Conservation (phyloP, 2,888 invertebrate genomes). For the Campoplex nolae region DNA sequence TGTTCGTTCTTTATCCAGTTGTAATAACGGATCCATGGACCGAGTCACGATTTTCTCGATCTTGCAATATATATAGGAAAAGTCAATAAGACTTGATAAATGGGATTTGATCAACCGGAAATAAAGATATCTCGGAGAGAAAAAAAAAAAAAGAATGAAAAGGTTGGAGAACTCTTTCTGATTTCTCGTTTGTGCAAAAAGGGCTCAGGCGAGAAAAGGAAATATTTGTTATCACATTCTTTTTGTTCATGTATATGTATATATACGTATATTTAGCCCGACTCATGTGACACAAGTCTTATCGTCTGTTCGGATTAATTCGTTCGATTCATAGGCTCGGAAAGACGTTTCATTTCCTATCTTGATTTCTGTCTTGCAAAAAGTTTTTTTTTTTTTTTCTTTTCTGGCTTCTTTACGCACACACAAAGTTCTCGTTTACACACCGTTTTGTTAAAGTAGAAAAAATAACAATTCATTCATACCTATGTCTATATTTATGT, state of each 20-base stretch:
- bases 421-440: slow-evolving; percentile 47
- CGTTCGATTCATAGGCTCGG: slow-evolving; percentile 59
- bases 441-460: slow-evolving; percentile 23
- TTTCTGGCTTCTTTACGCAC: background rate
- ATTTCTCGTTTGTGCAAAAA: slow-evolving; percentile 57
- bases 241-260: slow-evolving; percentile 12
- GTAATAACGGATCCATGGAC: slow-evolving; percentile 36
- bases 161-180: slow-evolving; percentile 10
- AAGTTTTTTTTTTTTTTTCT: slow-evolving; percentile 50
- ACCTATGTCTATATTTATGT: slow-evolving; percentile 9
- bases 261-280: slow-evolving; percentile 37
- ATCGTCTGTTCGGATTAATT: slow-evolving; percentile 61
- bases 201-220: slow-evolving; percentile 43
- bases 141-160: slow-evolving; percentile 11
- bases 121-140: slow-evolving; percentile 39
- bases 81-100: slow-evolving; percentile 52
- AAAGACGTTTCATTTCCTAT: slow-evolving; percentile 43
- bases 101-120: slow-evolving; percentile 59
- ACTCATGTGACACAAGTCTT: slow-evolving; percentile 17
- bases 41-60: slow-evolving; percentile 17
- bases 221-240: slow-evolving; percentile 52
- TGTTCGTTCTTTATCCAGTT: background rate
- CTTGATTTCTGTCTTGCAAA: slow-evolving; percentile 49
- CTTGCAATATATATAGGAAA: slow-evolving; percentile 13
- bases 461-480: slow-evolving; percentile 24